phyloP scores from a whole-genome alignment of 2,888 invertebrate genomes.

The Ophonus ardosiacus region DNA sequence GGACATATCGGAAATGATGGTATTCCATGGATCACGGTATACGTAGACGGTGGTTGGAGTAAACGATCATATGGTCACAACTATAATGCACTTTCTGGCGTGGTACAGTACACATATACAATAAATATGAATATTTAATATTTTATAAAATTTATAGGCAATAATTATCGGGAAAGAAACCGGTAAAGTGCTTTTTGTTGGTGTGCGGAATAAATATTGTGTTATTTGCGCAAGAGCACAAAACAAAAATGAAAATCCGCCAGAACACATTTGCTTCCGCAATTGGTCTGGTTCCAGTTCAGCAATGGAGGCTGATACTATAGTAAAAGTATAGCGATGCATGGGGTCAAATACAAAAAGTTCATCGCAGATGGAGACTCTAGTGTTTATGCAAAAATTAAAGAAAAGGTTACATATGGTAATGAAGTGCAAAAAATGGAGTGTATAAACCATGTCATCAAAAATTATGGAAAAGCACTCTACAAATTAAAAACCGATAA shows the following conservation, averaged over 20 bases:
- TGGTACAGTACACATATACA: neutral
- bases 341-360: conserved; percentile 69
- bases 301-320: conserved; percentile 71
- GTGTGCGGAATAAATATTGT: conserved; percentile 71
- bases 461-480: conserved; percentile 62
- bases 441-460: conserved; percentile 70
- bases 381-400: conserved; percentile 69
- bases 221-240: conserved; percentile 68
- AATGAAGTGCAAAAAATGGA: conserved; percentile 69
- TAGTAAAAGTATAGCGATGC: conserved; percentile 68
- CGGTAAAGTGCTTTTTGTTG: conserved; percentile 69
- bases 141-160: conserved; percentile 58
- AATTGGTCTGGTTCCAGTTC: conserved; percentile 71
- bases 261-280: conserved; percentile 70
- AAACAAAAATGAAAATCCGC: conserved; percentile 62
- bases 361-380: conserved; percentile 72
- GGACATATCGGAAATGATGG: conserved; percentile 55
- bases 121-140: no score
- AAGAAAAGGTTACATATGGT: conserved; percentile 68
- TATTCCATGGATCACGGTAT: conserved; percentile 60
- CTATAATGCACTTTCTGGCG: no score
- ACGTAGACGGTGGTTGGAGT: conserved; percentile 64
- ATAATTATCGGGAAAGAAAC: conserved; percentile 66
- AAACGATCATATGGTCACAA: conserved; percentile 64
- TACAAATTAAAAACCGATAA: conserved; percentile 58